Evolutionary conservation across 2,113 vertebrate species (phyloP), one percentile per base, ranked within the genome.

Genomic region (Heteronetta atricapilla): DNA sequence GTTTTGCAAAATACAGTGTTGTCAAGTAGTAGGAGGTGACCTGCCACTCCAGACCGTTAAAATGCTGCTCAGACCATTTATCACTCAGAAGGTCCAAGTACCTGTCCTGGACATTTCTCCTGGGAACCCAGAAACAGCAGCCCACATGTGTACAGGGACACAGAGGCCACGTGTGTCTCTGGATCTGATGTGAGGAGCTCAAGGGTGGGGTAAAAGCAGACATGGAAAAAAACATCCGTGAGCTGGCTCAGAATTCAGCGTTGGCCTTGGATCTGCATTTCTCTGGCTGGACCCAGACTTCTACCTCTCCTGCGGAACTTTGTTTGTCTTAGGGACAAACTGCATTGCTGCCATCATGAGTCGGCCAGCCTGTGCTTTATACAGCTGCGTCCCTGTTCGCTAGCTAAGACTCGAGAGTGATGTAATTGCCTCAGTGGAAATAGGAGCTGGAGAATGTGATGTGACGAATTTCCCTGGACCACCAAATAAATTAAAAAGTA

Each of bases 401-500:
- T 40, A 50, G 79, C 86, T 50, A 28, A 67, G 85, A 38, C 64
- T 93, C 67, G 3, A 2, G 82, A 68, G 60, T 94, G 90, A 95
- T 90, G 91, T 94, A 81, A 95, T 76, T 3, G 7, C 93, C 82
- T 83, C 79, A 60, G 53, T 86, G 88, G 82, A 93, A 93, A 88
- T 86, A 90, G 75, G 79, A 95, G 76, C 85, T 88, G 91, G 94
- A 90, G 88, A 93, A 95, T 81, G 89, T n/a, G 60, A 94, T 86
- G 90, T 93, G 91, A 89, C 4, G 0, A 94, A 83, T 90, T 94
- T 93, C 80, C 76, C 89, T 1, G 3, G 91, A 88, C 88, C 87
- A 96, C 85, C 88, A 90, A 95, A 94, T 88, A 96, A 96, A 96
- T 89, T 93, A 68, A 83, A 93, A 93, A 69, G 64, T 33, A 89